Conservation (phyloP, 2,113 vertebrate species). For the Vulpes vulpes region DNA sequence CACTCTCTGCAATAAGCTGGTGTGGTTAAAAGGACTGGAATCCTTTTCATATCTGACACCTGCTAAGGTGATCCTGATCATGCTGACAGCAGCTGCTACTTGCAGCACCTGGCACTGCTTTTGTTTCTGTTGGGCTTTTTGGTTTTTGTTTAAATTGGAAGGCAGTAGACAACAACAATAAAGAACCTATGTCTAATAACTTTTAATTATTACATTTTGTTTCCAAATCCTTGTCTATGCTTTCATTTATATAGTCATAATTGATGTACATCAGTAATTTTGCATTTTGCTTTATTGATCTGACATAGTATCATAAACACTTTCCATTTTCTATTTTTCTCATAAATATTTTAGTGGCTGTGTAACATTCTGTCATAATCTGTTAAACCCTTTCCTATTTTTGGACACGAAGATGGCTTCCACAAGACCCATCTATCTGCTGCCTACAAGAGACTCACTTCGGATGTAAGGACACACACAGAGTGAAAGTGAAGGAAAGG, state of each 20-base stretch:
- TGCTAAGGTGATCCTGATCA: neutral
- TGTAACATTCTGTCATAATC: neutral
- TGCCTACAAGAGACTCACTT: neutral
- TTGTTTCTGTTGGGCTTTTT: neutral
- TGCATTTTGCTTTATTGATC: slow-evolving; percentile 13
- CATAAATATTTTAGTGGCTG: neutral
- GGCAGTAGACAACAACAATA: neutral
- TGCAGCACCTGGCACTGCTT: neutral
- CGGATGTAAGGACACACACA: neutral
- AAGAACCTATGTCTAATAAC: neutral
- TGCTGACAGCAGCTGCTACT: neutral
- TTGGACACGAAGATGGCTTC: neutral
- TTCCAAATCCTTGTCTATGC: neutral
- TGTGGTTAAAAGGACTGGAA: neutral
- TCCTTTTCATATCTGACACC: neutral
- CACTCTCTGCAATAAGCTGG: too few species aligned
- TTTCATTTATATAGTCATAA: neutral
- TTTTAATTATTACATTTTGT: neutral
- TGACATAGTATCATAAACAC: neutral
- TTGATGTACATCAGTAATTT: neutral
- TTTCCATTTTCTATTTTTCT: neutral
- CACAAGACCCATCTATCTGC: neutral
- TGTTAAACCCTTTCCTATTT: neutral
- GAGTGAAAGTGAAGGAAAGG: neutral
- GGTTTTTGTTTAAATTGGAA: neutral